These are phyloP conservation scores for Menura novaehollandiae DNA, from an alignment of 2,113 vertebrate genomes.

Conservation along the genomic window DNA sequence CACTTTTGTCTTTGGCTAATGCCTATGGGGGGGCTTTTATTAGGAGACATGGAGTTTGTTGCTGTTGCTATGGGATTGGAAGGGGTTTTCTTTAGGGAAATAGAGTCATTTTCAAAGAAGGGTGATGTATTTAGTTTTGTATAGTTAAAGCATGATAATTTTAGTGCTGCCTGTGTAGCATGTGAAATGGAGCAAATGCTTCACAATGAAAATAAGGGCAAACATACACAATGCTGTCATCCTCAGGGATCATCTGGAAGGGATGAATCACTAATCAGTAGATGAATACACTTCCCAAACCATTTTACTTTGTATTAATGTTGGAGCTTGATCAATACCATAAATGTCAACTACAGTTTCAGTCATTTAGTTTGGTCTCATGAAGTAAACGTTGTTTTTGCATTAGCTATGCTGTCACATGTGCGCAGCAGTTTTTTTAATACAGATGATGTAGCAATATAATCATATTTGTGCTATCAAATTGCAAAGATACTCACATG, in stretches of 20 bases:
- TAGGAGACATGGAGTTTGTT: neutral
- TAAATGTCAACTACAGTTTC: constrained; percentile 14
- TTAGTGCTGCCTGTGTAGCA: neutral
- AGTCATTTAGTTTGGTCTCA: neutral
- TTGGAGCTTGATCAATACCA: constrained; percentile 9
- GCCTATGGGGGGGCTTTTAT: neutral
- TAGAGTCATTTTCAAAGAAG: neutral
- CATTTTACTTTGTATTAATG: constrained; percentile 3
- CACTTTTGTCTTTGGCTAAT: neutral
- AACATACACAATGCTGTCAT: neutral
- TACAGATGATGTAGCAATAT: neutral
- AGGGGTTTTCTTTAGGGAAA: neutral
- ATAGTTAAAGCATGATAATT: neutral
- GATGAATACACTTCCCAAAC: constrained; percentile 9
- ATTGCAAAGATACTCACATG: neutral
- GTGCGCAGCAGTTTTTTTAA: neutral
- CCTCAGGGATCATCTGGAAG: neutral
- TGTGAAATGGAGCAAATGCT: neutral
- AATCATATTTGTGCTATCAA: neutral
- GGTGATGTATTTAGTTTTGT: neutral
- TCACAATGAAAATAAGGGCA: neutral
- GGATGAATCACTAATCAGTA: constrained; percentile 5
- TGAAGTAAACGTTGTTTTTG: neutral
- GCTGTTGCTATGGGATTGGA: neutral
- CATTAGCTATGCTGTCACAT: neutral